Percentiles rank a stretch among this genome's conserved stretches.
phyloP scores from a whole-genome alignment of 1,140 invertebrate genomes.

The Heliconius congener region DNA sequence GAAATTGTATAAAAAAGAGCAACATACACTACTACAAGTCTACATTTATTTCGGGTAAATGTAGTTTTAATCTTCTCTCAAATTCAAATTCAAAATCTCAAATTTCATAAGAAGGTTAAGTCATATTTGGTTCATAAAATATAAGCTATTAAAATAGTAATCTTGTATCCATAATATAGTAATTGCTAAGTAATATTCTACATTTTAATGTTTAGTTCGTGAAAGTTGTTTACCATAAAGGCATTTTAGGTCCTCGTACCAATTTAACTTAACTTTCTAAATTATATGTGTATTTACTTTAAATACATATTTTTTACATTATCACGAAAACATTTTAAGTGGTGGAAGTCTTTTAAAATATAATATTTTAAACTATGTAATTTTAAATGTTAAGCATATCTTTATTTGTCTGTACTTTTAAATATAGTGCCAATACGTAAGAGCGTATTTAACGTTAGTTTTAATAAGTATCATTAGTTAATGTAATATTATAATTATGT shows the following conservation, averaged over 20 bases:
- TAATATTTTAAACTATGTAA: neutral
- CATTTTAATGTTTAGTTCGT: neutral
- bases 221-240: neutral
- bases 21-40: neutral
- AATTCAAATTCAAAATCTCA: too few species aligned
- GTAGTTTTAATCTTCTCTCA: too few species aligned
- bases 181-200: neutral
- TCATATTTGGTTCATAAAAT: too few species aligned
- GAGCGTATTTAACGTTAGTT: conserved; percentile 30
- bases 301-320: neutral
- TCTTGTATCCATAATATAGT: too few species aligned
- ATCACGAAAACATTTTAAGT: neutral
- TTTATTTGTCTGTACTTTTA: conserved; percentile 38
- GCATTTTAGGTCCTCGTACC: neutral
- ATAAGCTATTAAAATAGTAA: too few species aligned
- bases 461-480: conserved; percentile 31
- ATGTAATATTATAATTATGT: neutral
- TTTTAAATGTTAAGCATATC: conserved; percentile 5
- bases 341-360: neutral
- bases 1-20: neutral
- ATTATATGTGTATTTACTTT: neutral
- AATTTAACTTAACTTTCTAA: neutral
- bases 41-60: neutral
- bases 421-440: conserved; percentile 35
- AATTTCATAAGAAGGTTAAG: too few species aligned